Evolutionary conservation across 1,140 invertebrate species (phyloP), one percentile per base, ranked within the genome.

Genomic region (Arctopsyche grandis): DNA sequence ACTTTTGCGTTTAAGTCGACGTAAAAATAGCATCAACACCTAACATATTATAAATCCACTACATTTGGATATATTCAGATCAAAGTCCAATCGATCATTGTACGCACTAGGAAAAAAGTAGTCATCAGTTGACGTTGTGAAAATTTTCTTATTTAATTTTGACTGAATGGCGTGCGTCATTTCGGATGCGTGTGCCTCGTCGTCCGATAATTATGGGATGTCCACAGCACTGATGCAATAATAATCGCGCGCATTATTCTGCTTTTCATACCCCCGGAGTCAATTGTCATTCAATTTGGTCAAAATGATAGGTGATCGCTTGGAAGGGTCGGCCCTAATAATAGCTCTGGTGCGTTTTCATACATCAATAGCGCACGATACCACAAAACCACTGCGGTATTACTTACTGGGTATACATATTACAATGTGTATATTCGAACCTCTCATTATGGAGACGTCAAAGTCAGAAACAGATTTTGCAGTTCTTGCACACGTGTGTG

Each of bases 241-340:
- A 48, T 76, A 38, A 63, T 76, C 58, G 74, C 29, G 52, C 21
- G 9, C 43, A 76, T 58, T 76, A 48, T 63, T 58, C 71, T 21
- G 14, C 46, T 63, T 76, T 74, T 48, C n/a, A 63, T 16, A 21
- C n/a, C 43, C 73, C 29, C 14, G 7, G 26, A 76, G 74, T 76
- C 74, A 76, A 76, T 63, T 76, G 74, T 76, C 74, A 76, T 76
- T 76, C 74, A 76, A 76, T 76, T 76, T 76, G 10, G 14, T 76
- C 38, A 14, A 76, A 76, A 76, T 76, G 58, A 76, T 63, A 44
- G 74, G 74, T 63, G 52, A 66, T 76, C 74, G 26, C 24, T n/a
- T 74, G n/a, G n/a, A 9, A 48, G 21, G 10, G 10, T 9, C 43
- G 44, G 12, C n/a, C 43, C 12, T 74, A 74, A 74, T 74, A 38